A percentile compares a stretch with the other conserved stretches of the same genome.
Evolutionary conservation across 2,113 vertebrate genomes (phyloP).

Genomic region (Triplophysa tibetana): DNA sequence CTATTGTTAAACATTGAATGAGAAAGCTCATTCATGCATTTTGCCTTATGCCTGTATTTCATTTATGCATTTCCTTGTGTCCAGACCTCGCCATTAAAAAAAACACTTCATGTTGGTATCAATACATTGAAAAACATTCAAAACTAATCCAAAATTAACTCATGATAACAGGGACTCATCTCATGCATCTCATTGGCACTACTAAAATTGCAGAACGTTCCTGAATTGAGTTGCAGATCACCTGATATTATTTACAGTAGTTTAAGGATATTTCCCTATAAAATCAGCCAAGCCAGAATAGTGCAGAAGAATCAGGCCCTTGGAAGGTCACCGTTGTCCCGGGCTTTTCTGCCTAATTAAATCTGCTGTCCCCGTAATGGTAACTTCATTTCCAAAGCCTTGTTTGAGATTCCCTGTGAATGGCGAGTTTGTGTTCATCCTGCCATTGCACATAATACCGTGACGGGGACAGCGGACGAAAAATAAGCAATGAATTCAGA

Average conservation of each 20-base stretch:
- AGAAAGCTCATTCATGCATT: not conserved
- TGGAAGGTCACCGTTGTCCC: slow-evolving; percentile 57
- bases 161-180: not conserved
- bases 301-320: slow-evolving; percentile 53
- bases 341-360: slow-evolving; percentile 64
- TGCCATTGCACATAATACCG: slow-evolving; percentile 48
- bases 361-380: slow-evolving; percentile 64
- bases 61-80: not conserved
- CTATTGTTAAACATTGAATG: not conserved
- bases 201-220: not conserved
- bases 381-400: slow-evolving; percentile 65
- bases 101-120: not conserved
- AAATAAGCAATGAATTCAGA: slow-evolving; percentile 52
- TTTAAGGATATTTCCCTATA: slow-evolving; percentile 39
- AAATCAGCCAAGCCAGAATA: slow-evolving; percentile 21
- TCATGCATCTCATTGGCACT: slow-evolving; percentile 19
- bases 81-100: slow-evolving; percentile 9
- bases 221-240: slow-evolving; percentile 33
- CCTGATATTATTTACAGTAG: slow-evolving; percentile 41
- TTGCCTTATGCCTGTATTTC: not conserved
- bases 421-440: slow-evolving; percentile 23
- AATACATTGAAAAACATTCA: slow-evolving; percentile 13
- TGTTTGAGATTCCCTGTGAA: slow-evolving; percentile 56
- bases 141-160: slow-evolving; percentile 2
- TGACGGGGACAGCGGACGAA: slow-evolving; percentile 48